A percentile compares a stretch with the other conserved stretches of the same genome.
Conservation (phyloP, 2,797 vertebrate genomes). For the Spizella passerina region DNA sequence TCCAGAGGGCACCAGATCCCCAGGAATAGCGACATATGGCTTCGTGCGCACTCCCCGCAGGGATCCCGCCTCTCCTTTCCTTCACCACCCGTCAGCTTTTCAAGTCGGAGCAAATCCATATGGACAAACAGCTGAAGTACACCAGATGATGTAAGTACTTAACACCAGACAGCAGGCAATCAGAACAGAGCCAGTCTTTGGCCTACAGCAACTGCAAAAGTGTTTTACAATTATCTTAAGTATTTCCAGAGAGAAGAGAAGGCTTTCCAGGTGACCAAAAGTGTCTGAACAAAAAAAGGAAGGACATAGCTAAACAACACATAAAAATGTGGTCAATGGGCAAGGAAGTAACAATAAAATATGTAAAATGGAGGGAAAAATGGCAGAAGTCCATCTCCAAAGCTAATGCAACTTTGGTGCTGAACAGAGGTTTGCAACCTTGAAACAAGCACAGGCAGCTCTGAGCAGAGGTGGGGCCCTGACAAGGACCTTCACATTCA, state of each 20-base stretch:
- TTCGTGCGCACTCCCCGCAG: background rate
- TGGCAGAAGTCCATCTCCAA: background rate
- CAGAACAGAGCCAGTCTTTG: background rate
- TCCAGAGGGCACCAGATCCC: constrained; percentile 46
- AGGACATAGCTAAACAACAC: background rate
- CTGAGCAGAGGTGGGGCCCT: background rate
- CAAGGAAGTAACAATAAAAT: background rate
- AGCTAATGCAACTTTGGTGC: background rate
- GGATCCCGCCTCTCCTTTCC: background rate
- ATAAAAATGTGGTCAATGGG: background rate
- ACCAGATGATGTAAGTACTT: background rate
- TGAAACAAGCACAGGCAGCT: background rate
- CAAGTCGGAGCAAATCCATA: constrained; percentile 13
- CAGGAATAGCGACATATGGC: background rate
- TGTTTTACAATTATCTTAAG: background rate
- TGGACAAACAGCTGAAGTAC: constrained; percentile 13
- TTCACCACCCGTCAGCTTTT: background rate
- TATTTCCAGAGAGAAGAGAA: background rate
- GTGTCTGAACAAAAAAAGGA: background rate
- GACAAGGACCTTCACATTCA: background rate
- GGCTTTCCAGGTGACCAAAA: background rate
- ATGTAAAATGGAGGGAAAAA: background rate
- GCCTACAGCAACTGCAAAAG: background rate
- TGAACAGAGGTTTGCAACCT: background rate
- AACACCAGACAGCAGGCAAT: background rate